phyloP scores from a whole-genome alignment of 2,888 invertebrate genomes.

The Drepanosiphum platanoidis region DNA sequence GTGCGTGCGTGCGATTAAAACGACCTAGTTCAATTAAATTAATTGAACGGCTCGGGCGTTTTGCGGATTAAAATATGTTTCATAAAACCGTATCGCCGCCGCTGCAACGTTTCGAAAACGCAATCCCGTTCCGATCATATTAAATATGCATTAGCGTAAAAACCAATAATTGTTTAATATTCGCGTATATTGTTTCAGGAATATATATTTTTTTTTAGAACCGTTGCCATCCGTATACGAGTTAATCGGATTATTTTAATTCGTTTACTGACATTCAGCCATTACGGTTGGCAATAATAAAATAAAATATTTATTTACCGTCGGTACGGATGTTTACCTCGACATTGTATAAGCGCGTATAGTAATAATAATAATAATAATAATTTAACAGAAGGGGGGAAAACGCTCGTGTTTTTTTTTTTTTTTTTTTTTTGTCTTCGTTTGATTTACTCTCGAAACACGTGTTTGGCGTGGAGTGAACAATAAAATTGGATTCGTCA shows the following conservation, averaged over 20 bases:
- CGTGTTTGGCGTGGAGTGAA: slow-evolving; percentile 9
- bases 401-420: not conserved
- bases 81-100: not conserved
- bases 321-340: not conserved
- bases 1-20: not conserved
- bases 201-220: too few relatives aligned
- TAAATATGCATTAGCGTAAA: not conserved
- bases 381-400: not conserved
- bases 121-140: not conserved
- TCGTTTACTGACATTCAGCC: not conserved
- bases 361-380: not conserved
- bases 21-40: not conserved
- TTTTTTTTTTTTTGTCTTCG: not conserved
- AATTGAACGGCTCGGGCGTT: not conserved
- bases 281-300: not conserved
- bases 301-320: not conserved
- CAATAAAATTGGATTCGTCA: slow-evolving; percentile 23
- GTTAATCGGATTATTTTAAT: not conserved
- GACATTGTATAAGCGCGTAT: not conserved
- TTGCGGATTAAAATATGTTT: not conserved
- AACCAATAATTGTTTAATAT: not conserved
- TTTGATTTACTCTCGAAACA: slow-evolving; percentile 18
- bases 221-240: not conserved
- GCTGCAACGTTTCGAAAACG: not conserved
- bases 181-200: not conserved